Base-by-base conservation (phyloP, 2,797 vertebrate genomes). In the Pipistrellus pipistrellus region DNA sequence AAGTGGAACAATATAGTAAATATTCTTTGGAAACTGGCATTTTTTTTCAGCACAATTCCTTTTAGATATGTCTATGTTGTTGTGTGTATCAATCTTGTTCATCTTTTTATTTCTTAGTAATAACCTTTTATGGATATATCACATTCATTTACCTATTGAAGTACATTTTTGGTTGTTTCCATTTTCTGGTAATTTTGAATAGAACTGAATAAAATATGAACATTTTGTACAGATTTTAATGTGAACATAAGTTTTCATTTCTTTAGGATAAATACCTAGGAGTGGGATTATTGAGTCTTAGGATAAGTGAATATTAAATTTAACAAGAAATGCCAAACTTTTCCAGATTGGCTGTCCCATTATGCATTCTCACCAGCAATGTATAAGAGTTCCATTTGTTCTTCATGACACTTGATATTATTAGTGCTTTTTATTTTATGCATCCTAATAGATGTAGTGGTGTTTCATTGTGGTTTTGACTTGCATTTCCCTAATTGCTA, bases 51-150 rank as follows among this genome's bases (percentile, higher is more conserved):
- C 15, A 21, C 82, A 59, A 62, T 82, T 71, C 30, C 46, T 76
- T 86, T 90, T 71, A 83, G 59, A 93, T 38, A 86, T 53, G 6
- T 87, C 4, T 8, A 25, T 81, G 23, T 32, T 80, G 18, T 32
- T 89, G 48, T 44, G 13, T 78, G 8, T 73, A 32, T 91, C 25
- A 69, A 4, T 71, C 25, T 59, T 48, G 48, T 77, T 64, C 23
- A n/a, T 64, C 27, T 76, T 82, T 68, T 93, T 81, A 51, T 75
- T 92, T 90, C 62, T 87, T 62, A 82, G 68, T 86, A 66, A 55
- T 66, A 66, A 73, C 57, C 78, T 13, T 17, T 77, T 51, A 25
- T 30, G 21, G 17, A 72, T 72, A 27, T 66, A 84, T 15, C 46
- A 21, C 41, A 64, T 95, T 71, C 14, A 76, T 62, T 76, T 35